Percentiles rank a stretch among this genome's conserved stretches.
phyloP scores from a whole-genome alignment of 2,797 vertebrate genomes.

The Rhynchotus rufescens region DNA sequence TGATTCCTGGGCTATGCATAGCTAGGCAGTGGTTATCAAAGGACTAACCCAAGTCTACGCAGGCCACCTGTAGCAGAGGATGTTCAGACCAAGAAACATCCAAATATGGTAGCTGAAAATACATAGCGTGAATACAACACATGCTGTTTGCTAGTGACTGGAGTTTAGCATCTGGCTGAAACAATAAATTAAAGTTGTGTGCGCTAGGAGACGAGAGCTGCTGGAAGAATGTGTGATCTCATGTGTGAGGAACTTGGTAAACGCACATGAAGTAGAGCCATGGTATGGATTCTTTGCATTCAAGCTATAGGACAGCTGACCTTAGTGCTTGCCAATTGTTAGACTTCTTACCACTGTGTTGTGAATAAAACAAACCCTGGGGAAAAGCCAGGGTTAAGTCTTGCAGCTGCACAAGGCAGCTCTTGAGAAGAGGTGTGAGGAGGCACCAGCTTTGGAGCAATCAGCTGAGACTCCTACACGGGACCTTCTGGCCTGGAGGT shows the following conservation, averaged over 20 bases:
- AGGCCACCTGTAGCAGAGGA: neutral
- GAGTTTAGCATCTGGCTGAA: neutral
- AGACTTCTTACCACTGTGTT: neutral
- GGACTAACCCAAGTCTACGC: neutral
- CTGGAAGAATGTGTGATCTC: neutral
- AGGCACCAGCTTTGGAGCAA: neutral
- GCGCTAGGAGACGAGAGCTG: neutral
- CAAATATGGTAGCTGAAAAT: neutral
- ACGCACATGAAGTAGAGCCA: neutral
- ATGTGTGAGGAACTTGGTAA: neutral
- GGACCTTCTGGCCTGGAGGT: neutral
- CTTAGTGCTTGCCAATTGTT: neutral
- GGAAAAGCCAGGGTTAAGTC: neutral
- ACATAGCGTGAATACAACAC: neutral
- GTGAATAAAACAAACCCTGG: neutral
- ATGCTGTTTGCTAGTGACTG: neutral
- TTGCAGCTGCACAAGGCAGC: neutral
- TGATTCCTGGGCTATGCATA: accelerated
- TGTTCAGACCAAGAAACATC: neutral
- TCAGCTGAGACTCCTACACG: neutral
- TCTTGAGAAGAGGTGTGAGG: neutral
- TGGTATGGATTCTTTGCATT: neutral
- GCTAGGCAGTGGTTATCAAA: neutral
- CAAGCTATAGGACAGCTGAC: neutral
- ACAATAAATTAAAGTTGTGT: neutral